Base-by-base conservation (phyloP, 2,113 vertebrate species). In the Deroptyus accipitrinus region DNA sequence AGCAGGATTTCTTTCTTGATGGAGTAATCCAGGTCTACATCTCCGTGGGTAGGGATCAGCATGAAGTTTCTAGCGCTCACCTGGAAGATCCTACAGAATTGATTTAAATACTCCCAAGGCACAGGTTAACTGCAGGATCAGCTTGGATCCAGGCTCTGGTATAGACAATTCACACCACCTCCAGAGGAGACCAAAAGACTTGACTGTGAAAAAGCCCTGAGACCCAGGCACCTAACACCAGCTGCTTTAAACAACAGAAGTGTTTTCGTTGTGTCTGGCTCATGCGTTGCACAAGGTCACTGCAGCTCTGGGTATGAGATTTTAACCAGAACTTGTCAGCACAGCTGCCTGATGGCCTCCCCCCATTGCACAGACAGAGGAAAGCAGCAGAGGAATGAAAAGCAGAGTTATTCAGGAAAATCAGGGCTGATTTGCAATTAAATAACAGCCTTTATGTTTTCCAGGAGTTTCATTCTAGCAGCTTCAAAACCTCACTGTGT, bases 251-350 rank as follows among this genome's bases (percentile, higher is more conserved):
- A 64, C 49, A 70, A 35, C 8, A 20, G 17, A 67, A 6, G 2
- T 2, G 20, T 79, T 92, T 74, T 44, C 44, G 44, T 41, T 0
- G 2, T 31, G 37, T 59, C 48, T 69, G 13, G 4, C 39, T 82
- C 2, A 0, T 18, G 49, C 1, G 0, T 3, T 70, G 30, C 41
- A 37, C 84, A 73, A 52, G 52, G 84, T 62, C 63, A 64, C 35
- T 83, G 46, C 2, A 1, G 61, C 55, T 94, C 16, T 1, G 13
- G 24, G 39, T 46, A 51, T 3, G 10, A 63, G 35, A 76, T 24
- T 41, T 87, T 14, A 85, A 75, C 18, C 46, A 74, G 51, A 92
- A 78, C 54, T 33, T 72, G 35, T 44, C 41, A 80, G 62, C 1
- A 1, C 59, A 80, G 52, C 49, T 80, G n/a, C 24, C 41, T 79